Evolutionary conservation across 1,140 invertebrate species (phyloP).

Genomic region (Myzus persicae): DNA sequence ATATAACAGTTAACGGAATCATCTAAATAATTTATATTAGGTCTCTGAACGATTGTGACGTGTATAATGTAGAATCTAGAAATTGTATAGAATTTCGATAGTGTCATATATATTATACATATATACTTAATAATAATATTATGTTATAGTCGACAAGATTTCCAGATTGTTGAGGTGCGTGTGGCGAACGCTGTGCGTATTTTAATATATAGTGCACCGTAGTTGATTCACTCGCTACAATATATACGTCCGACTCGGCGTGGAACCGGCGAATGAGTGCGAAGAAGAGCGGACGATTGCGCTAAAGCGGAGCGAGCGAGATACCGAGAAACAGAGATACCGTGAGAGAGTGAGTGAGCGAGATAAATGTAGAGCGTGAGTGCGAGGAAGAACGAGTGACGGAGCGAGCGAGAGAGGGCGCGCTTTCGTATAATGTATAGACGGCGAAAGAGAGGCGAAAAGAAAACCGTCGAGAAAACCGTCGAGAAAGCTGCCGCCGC

Average conservation of each 20-base stretch:
- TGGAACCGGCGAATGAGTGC: neutral
- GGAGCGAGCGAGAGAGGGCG: neutral
- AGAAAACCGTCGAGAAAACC: constrained; percentile 59
- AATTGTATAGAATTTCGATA: no score
- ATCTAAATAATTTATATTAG: no score
- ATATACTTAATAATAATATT: no score
- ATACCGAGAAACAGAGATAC: neutral
- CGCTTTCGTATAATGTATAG: neutral
- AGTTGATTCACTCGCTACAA: no score
- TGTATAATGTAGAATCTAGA: no score
- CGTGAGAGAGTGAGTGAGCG: neutral
- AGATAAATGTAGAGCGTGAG: neutral
- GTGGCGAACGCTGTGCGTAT: no score
- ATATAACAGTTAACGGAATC: no score
- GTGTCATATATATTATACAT: no score
- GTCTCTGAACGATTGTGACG: no score
- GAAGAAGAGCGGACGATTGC: neutral
- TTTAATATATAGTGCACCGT: no score
- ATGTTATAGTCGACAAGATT: no score
- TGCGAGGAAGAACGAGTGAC: neutral
- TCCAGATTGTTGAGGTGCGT: no score
- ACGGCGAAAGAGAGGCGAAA: constrained; percentile 51
- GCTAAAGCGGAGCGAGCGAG: neutral
- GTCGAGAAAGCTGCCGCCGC: constrained; percentile 53
- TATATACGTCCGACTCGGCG: neutral